Evolutionary conservation across 2,113 vertebrate genomes (phyloP), one percentile per base, ranked within the genome.

Genomic region (Irena cyanogastra): DNA sequence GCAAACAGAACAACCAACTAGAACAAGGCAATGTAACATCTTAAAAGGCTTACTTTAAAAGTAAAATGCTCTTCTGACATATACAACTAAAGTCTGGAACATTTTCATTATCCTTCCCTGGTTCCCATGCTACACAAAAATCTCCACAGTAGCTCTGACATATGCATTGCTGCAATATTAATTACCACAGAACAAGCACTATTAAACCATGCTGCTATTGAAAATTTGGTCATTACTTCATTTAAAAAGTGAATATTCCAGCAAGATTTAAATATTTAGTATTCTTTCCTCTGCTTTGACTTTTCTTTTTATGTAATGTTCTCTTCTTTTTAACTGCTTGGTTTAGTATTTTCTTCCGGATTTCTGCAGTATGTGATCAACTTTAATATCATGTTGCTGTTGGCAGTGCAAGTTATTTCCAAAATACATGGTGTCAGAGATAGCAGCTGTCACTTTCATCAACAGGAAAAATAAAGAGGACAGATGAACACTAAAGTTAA

Each of bases 351-450:
- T 79, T 44, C n/a, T 68, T 76, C 50, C 33, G 5, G 7, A 42
- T 54, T 83, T 80, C 76, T 66, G 52, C 42, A 84, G 30, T 66
- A 31, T 5, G 6, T 49, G 24, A 77, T 26, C 27, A 75, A 61
- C 14, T 54, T 70, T 9, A 74, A 7, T 4, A 61, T 2, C 31
- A 64, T 0, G 1, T 4, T 71, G 30, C 21, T 64, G 9, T 5
- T 5, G 4, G 61, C 50, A 77, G 31, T 17, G 2, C 13, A 78
- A 54, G 14, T 37, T 59, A 64, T 63, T 92, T 74, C 28, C 30
- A 59, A 69, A 92, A 83, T 15, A 75, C 13, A 13, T 6, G 7
- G 6, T 45, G 52, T 30, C 54, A 90, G 20, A 76, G 45, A n/a
- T 1, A 61, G 42, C 28, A 86, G 20, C 39, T 65, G 39, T 19